A percentile compares a stretch with the other conserved stretches of the same genome.
phyloP scores from a whole-genome alignment of 2,888 invertebrate species.

The Agrotis exclamationis region DNA sequence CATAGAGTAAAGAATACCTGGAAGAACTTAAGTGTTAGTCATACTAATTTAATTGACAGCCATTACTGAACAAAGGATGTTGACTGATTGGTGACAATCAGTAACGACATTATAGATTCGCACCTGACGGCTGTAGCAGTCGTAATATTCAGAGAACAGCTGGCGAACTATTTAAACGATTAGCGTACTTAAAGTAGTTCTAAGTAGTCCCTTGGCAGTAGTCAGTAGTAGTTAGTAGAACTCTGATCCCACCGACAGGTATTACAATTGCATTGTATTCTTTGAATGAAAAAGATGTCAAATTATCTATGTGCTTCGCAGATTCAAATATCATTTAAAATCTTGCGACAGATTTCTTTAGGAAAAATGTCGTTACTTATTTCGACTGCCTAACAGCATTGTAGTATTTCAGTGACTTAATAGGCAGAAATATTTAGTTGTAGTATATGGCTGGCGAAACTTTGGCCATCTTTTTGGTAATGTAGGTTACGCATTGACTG shows the following conservation, averaged over 20 bases:
- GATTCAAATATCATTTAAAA: neutral
- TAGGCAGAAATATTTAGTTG: neutral
- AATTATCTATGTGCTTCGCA: neutral
- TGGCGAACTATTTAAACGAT: slow-evolving; percentile 17
- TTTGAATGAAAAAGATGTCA: neutral
- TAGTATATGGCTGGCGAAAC: neutral
- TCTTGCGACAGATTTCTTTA: neutral
- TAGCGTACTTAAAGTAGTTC: slow-evolving; percentile 17
- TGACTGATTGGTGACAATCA: neutral
- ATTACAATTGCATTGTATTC: slow-evolving; percentile 15
- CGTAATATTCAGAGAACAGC: slow-evolving; percentile 33
- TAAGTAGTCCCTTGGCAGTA: slow-evolving; percentile 29
- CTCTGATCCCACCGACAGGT: too few species aligned
- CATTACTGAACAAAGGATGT: too few species aligned
- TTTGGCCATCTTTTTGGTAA: neutral
- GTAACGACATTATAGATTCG: neutral
- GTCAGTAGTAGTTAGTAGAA: too few species aligned
- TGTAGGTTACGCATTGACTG: neutral
- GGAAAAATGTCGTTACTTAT: neutral
- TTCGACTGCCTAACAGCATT: neutral
- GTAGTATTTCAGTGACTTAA: neutral
- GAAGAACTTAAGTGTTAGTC: neutral
- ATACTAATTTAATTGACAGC: neutral
- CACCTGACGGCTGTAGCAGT: neutral
- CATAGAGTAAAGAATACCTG: neutral